phyloP scores from a whole-genome alignment of 2,113 vertebrate genomes.

The Perca fluviatilis region DNA sequence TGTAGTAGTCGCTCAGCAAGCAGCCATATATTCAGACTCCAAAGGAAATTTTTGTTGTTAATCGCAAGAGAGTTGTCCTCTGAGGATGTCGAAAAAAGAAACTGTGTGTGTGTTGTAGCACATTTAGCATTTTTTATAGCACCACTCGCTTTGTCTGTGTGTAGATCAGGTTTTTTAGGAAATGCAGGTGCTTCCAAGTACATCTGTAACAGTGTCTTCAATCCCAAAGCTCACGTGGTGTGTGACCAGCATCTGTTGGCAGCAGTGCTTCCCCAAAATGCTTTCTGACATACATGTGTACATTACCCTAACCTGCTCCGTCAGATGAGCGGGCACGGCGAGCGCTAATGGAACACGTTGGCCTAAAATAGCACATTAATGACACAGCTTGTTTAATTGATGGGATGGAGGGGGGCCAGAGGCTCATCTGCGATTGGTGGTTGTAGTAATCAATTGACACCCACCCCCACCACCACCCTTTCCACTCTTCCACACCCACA shows the following conservation, averaged over 20 bases:
- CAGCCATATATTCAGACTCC: conserved; percentile 49
- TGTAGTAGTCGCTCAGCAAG: conserved; percentile 26
- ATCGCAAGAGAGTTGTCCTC: conserved; percentile 26
- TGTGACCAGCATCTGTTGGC: not conserved
- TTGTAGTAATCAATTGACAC: conserved; percentile 6
- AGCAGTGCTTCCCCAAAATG: conserved; percentile 25
- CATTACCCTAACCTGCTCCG: conserved; percentile 39
- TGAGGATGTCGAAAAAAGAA: conserved; percentile 14
- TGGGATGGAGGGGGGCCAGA: conserved; percentile 6
- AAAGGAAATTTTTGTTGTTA: conserved; percentile 47
- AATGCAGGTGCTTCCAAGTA: conserved; percentile 17
- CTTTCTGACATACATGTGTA: conserved; percentile 23
- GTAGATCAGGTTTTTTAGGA: conserved; percentile 11
- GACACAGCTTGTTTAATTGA: conserved; percentile 55
- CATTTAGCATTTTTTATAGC: conserved; percentile 15
- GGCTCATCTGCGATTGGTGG: conserved; percentile 13
- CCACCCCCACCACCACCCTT: not conserved
- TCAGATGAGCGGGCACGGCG: conserved; percentile 25
- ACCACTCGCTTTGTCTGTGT: conserved; percentile 26
- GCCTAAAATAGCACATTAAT: conserved; percentile 68
- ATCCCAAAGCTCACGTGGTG: not conserved
- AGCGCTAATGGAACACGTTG: conserved; percentile 48
- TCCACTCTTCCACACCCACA: conserved; percentile 32
- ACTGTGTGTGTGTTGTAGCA: conserved; percentile 10
- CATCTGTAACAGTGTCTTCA: conserved; percentile 22